A percentile compares a stretch with the other conserved stretches of the same genome.
phyloP scores from a whole-genome alignment of 2,797 vertebrate species.

The Vireo griseus region DNA sequence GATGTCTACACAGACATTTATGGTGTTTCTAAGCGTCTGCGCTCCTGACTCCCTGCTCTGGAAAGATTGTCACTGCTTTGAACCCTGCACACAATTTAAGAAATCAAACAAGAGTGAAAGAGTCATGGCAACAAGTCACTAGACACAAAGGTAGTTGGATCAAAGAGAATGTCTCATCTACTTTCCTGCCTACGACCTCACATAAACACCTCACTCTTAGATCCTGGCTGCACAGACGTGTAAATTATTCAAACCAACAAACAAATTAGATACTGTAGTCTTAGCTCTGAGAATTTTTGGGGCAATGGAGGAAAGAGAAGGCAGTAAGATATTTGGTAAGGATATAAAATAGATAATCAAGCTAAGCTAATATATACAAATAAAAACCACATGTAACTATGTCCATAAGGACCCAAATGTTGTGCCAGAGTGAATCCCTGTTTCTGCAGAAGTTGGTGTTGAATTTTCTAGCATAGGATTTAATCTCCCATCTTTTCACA shows the following conservation, averaged over 20 bases:
- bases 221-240: background rate
- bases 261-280: background rate
- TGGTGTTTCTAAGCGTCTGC: background rate
- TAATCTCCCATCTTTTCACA: background rate
- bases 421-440: background rate
- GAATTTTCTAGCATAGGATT: background rate
- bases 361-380: background rate
- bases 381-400: background rate
- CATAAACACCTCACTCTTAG: background rate
- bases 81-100: slow-evolving; percentile 18
- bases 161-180: slow-evolving; percentile 17
- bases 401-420: background rate
- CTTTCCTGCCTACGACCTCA: background rate
- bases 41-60: background rate
- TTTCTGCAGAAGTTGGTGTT: background rate
- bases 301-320: background rate
- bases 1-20: background rate
- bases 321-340: background rate
- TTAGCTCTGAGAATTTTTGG: background rate
- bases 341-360: background rate
- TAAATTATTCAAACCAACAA: slow-evolving; percentile 39
- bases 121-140: slow-evolving; percentile 18
- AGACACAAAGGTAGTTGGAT: slow-evolving; percentile 20
- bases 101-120: slow-evolving; percentile 29
- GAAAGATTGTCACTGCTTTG: slow-evolving; percentile 23